Evolutionary conservation across 2,797 vertebrate species (phyloP), one percentile per base, ranked within the genome.

Genomic region (Salarias fasciatus): DNA sequence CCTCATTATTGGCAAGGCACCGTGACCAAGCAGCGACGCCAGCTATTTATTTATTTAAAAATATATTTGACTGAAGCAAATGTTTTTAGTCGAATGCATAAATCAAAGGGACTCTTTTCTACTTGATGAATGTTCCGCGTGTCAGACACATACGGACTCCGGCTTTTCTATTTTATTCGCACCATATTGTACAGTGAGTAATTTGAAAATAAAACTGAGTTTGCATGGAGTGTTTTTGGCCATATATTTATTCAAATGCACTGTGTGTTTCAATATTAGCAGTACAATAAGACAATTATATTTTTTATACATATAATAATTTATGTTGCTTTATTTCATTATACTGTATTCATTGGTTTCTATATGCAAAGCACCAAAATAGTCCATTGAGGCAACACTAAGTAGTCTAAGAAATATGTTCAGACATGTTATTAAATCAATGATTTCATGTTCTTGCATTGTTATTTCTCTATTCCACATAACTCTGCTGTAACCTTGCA

Each of bases 1-100:
- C 71, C 88, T 98, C 65, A 93, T 99, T 68, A 95, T 96, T 11
- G 95, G 95, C 35, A 97, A 95, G 73, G 95, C 95, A 7, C 90
- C 91, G 2, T 95, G 71, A 86, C 9, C 13, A 7, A 51, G 12
- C 28, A 36, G 30, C 13, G 29, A 62, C 28, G 8, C 10, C 18
- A 24, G 18, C n/a, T n/a, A n/a, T n/a, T n/a, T n/a, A n/a, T n/a
- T n/a, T n/a, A 24, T 24, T n/a, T n/a, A n/a, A n/a, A n/a, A n/a
- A n/a, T n/a, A n/a, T n/a, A n/a, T n/a, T n/a, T n/a, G n/a, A n/a
- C n/a, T n/a, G n/a, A n/a, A 33, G 35, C 33, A 5, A 35, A 35
- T 35, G 6, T 33, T 29, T 54, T 37, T 31, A 18, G 14, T 63
- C 46, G 65, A 46, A 29, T 33, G 42, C 11, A 52, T 46, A 52